phyloP scores from a whole-genome alignment of 2,113 vertebrate species.

The Neolamprologus toae region DNA sequence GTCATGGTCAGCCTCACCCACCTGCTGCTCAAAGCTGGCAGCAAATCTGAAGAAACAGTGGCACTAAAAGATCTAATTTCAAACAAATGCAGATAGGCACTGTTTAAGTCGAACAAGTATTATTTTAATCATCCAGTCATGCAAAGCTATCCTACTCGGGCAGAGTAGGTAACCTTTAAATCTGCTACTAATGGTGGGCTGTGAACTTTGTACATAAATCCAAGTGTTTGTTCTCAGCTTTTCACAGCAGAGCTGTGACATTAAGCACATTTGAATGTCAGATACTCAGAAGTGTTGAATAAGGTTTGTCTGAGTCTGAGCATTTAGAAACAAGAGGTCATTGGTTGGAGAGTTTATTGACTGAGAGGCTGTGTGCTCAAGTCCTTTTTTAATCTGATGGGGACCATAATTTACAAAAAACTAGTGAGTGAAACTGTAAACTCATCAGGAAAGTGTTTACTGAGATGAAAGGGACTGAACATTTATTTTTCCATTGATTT shows the following conservation, averaged over 20 bases:
- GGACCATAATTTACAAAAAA: background rate
- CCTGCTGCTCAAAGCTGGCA: background rate
- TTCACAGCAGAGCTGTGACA: background rate
- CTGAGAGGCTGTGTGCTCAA: background rate
- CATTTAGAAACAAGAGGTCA: background rate
- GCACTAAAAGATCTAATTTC: background rate
- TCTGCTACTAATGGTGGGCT: background rate
- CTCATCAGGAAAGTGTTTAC: background rate
- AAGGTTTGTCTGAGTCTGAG: background rate
- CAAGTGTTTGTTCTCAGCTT: background rate
- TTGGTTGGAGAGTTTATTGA: background rate
- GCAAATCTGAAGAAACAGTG: background rate
- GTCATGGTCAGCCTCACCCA: background rate
- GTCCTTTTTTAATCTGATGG: background rate
- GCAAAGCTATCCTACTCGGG: background rate
- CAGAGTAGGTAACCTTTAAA: background rate
- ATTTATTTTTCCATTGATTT: background rate
- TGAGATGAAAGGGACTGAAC: background rate
- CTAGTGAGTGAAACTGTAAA: background rate
- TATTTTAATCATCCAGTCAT: background rate
- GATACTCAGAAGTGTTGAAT: background rate
- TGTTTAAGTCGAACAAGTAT: accelerated
- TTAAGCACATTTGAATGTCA: background rate
- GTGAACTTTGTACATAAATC: background rate
- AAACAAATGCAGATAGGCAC: background rate